Evolutionary conservation across 2,113 vertebrate genomes (phyloP).

Genomic region (Balaenoptera acutorostrata): DNA sequence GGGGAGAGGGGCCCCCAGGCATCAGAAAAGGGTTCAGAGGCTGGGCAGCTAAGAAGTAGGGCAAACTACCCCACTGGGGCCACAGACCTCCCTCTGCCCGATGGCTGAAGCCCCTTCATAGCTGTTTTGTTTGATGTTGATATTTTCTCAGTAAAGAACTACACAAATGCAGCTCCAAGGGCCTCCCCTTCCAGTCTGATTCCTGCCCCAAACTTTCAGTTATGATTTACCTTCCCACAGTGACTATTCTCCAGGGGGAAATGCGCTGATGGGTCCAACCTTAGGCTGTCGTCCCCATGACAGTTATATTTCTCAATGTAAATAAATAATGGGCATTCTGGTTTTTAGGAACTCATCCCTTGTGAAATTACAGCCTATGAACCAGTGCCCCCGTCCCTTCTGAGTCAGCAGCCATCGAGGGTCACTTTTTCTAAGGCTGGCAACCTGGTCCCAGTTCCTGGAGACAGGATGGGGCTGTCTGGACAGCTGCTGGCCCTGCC

Average conservation of each 20-base stretch:
- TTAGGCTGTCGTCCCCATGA: background rate
- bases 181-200: background rate
- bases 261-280: fast-evolving
- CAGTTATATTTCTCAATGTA: background rate
- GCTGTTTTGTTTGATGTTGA: background rate
- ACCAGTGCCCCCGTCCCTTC: background rate
- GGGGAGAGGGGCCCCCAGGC: no score
- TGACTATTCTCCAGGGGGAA: background rate
- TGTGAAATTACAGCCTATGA: background rate
- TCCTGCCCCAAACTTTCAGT: background rate
- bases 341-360: background rate
- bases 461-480: background rate
- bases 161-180: no score
- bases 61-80: background rate
- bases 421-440: background rate
- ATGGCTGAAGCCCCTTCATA: background rate
- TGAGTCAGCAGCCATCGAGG: background rate
- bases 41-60: background rate
- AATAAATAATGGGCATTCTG: no score
- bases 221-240: background rate
- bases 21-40: background rate
- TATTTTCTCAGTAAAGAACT: background rate
- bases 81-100: background rate
- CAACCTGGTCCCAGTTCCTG: background rate
- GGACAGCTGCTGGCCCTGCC: background rate